These are phyloP conservation scores for Silurus lanzhouensis DNA, from an alignment of 2,797 vertebrate genomes.

Conservation along the genomic window DNA sequence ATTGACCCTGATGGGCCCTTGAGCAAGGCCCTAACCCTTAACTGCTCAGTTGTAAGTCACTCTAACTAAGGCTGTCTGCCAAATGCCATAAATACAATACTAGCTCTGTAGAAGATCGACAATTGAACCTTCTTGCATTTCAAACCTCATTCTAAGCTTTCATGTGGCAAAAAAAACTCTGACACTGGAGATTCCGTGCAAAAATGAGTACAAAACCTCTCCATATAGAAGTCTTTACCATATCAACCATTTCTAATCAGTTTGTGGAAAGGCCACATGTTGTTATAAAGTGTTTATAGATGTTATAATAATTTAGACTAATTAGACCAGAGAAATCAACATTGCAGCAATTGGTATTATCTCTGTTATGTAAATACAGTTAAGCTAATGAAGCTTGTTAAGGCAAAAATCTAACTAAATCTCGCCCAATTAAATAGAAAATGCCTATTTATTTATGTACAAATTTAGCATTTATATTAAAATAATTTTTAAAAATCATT, in stretches of 20 bases:
- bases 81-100: no score
- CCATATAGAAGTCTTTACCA: neutral
- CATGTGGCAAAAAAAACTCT: neutral
- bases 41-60: no score
- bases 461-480: neutral
- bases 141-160: neutral
- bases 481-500: neutral
- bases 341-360: neutral
- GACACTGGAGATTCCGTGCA: neutral
- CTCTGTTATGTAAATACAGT: no score
- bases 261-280: neutral
- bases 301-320: neutral
- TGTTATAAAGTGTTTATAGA: neutral
- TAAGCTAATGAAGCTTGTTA: neutral
- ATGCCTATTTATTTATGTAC: neutral
- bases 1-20: no score
- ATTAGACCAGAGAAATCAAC: neutral
- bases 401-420: neutral
- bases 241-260: neutral
- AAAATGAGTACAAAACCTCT: neutral
- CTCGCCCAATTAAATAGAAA: neutral
- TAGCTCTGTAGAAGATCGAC: neutral
- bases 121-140: neutral
- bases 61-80: no score
- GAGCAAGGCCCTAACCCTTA: no score